Evolutionary conservation across 2,888 invertebrate genomes (phyloP), one percentile per base, ranked within the genome.

Genomic region (Calameuta filiformis): DNA sequence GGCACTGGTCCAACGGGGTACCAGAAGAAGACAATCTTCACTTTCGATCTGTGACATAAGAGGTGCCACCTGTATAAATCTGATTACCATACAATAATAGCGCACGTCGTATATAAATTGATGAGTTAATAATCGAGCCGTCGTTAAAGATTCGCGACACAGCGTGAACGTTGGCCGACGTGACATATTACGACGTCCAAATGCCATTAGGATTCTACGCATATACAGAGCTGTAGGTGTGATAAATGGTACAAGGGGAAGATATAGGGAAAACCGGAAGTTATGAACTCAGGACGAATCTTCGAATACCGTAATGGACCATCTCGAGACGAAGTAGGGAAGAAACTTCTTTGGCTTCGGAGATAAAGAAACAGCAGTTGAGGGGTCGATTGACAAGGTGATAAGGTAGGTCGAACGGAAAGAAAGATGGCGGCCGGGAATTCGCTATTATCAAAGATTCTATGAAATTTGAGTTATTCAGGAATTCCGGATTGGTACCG

Each of bases 21-120:
- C 23, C 9, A 56, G 37, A 71, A 12, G 31, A 75, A 84, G 85
- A 84, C 87, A 85, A 88, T 87, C 87, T 15, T 87, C 86, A 85
- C 87, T 88, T 87, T 88, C 87, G 81, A 81, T 86, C 81, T 79
- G 30, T 73, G 73, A 69, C 68, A 69, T 40, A 69, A 73, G 75
- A 69, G 30, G 35, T 33, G 80, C 77, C 85, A 82, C 85, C 85
- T 84, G 83, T 80, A 80, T 80, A 83, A 84, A 84, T 82, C 81
- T 56, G 56, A 56, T 56, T 56, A 23, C 4, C 56, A 56, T 56
- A 56, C 9, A 56, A 23, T 56, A 56, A 56, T 56, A 23, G 56
- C 56, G 23, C 56, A 23, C 56, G 56, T 56, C 56, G 23, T 56
- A 23, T 56, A 56, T 9, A 56, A 23, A 56, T 2, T 9, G 56